Conservation (phyloP, 2,797 vertebrate genomes). For the Scyliorhinus canicula region DNA sequence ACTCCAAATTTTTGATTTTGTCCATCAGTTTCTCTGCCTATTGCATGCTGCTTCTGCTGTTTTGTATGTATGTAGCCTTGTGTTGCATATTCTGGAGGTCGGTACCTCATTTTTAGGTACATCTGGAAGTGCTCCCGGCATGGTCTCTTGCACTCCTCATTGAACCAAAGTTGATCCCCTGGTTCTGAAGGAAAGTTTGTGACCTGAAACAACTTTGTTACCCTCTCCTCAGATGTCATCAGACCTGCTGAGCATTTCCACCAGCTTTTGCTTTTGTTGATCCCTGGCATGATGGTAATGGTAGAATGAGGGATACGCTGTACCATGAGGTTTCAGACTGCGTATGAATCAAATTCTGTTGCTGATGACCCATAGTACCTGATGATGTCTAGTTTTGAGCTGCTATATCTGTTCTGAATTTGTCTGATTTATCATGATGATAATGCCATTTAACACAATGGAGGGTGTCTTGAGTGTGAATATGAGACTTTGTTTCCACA, state of each 20-base stretch:
- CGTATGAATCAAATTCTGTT: neutral
- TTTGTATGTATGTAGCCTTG: neutral
- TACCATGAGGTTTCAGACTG: neutral
- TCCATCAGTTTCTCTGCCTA: neutral
- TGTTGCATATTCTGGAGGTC: neutral
- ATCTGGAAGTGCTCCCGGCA: neutral
- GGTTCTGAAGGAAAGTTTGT: neutral
- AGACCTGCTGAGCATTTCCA: neutral
- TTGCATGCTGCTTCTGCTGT: neutral
- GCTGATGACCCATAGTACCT: neutral
- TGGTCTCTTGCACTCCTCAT: neutral
- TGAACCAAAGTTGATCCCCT: neutral
- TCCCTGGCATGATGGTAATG: neutral
- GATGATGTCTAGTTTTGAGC: neutral
- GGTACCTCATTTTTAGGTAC: neutral
- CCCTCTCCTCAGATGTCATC: neutral
- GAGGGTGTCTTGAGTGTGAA: neutral
- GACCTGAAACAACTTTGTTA: neutral
- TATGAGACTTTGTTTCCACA: neutral
- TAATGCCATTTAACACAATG: neutral
- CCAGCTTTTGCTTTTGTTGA: neutral
- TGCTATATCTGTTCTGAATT: neutral
- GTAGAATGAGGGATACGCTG: neutral
- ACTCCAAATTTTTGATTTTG: neutral
- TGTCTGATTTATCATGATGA: neutral